Percentiles rank a stretch among this genome's conserved stretches.
These are phyloP conservation scores for Castor canadensis DNA, from an alignment of 2,113 vertebrate species.

Conservation along the genomic window DNA sequence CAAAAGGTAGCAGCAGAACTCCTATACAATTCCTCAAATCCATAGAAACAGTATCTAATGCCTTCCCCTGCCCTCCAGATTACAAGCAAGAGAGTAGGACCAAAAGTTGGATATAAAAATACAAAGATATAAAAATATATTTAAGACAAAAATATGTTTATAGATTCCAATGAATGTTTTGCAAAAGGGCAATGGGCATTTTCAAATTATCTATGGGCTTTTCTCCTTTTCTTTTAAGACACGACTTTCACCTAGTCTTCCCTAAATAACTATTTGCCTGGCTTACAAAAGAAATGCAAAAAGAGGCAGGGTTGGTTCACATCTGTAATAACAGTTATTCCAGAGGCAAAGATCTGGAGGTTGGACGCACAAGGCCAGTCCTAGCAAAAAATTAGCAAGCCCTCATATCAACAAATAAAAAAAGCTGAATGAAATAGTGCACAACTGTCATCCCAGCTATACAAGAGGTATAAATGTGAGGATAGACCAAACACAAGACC, in stretches of 20 bases:
- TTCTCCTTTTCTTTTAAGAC: slow-evolving; percentile 22
- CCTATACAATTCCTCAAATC: neutral
- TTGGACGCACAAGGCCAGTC: too few relatives aligned
- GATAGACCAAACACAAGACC: too few relatives aligned
- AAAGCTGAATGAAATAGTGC: too few relatives aligned
- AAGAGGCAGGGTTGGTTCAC: too few relatives aligned
- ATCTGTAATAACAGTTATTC: too few relatives aligned
- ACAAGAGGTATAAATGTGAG: too few relatives aligned
- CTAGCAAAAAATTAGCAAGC: too few relatives aligned
- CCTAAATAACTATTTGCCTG: neutral
- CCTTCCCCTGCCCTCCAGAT: neutral
- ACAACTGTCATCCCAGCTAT: too few relatives aligned
- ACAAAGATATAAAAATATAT: too few relatives aligned
- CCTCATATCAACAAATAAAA: too few relatives aligned
- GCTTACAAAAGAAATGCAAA: neutral
- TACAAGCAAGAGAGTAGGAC: neutral
- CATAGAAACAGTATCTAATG: accelerated
- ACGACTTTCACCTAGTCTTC: neutral
- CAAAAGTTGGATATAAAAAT: neutral
- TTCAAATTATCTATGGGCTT: neutral
- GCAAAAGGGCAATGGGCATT: neutral
- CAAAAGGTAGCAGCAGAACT: neutral
- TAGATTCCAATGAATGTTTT: neutral
- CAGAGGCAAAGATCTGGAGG: too few relatives aligned
- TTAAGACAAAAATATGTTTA: neutral